Evolutionary conservation across 2,888 invertebrate genomes (phyloP).

Genomic region (Mantis religiosa): DNA sequence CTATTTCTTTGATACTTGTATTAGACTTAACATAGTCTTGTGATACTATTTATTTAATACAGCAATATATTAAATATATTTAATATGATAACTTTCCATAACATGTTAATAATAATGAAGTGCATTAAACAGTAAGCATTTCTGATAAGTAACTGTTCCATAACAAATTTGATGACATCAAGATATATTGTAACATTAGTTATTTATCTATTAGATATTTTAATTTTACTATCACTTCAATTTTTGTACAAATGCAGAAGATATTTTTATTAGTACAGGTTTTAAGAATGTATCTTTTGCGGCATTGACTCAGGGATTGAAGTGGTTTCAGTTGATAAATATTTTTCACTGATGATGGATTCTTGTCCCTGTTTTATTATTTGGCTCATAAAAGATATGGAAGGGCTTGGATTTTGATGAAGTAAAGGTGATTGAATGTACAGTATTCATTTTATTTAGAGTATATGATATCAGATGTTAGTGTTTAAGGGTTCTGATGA

Average conservation of each 20-base stretch:
- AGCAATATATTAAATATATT: background rate
- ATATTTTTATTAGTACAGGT: background rate
- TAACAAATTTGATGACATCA: background rate
- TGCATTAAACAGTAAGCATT: background rate
- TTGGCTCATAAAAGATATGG: background rate
- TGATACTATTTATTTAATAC: background rate
- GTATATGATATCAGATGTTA: background rate
- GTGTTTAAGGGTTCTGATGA: background rate
- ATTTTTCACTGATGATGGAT: background rate
- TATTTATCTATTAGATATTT: background rate
- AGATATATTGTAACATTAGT: background rate
- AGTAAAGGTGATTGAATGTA: background rate
- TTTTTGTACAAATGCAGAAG: background rate
- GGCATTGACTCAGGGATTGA: constrained; percentile 11
- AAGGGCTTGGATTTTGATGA: background rate
- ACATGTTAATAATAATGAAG: background rate
- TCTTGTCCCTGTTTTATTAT: background rate
- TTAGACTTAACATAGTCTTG: background rate
- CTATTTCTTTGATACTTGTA: background rate
- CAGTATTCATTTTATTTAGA: background rate
- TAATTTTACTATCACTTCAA: background rate
- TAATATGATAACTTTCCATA: background rate
- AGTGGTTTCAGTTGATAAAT: background rate
- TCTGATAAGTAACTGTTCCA: background rate
- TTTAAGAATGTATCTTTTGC: background rate